phyloP scores from a whole-genome alignment of 2,797 vertebrate species.

The Dipus sagitta region DNA sequence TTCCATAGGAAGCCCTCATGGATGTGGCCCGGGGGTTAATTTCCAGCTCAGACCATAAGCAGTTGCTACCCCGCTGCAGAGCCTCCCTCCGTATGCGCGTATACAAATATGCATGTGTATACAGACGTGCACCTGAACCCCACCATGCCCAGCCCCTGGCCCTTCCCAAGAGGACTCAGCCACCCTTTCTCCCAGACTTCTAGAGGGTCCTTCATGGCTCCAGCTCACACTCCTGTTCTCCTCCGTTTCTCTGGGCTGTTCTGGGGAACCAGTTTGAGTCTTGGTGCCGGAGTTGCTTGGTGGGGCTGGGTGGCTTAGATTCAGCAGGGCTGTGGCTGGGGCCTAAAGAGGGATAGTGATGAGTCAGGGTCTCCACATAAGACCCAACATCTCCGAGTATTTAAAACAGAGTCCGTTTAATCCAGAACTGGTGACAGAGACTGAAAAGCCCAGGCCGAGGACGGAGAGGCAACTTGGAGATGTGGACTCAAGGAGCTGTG shows the following conservation, averaged over 20 bases:
- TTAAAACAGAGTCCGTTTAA: not conserved
- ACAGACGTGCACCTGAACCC: not conserved
- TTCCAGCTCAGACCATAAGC: not conserved
- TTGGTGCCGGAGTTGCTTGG: not conserved
- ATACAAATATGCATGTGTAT: no score
- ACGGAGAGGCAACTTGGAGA: not conserved
- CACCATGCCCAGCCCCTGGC: not conserved
- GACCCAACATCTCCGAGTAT: not conserved
- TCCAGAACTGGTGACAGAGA: not conserved
- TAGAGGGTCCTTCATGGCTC: not conserved
- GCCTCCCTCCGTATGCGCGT: fast-evolving
- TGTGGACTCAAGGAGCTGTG: not conserved
- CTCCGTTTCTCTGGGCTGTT: not conserved
- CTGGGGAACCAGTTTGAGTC: not conserved
- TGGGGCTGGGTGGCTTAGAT: not conserved
- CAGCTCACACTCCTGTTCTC: not conserved
- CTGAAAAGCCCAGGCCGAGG: not conserved
- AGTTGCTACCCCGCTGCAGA: not conserved
- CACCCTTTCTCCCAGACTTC: not conserved
- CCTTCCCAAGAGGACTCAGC: not conserved
- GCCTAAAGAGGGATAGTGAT: not conserved
- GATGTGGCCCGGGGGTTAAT: not conserved
- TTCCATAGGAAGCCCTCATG: not conserved
- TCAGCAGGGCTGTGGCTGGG: not conserved
- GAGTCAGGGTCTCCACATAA: not conserved